A percentile compares a stretch with the other conserved stretches of the same genome.
Evolutionary conservation across 2,797 vertebrate species (phyloP).

Genomic region (Nasua narica): DNA sequence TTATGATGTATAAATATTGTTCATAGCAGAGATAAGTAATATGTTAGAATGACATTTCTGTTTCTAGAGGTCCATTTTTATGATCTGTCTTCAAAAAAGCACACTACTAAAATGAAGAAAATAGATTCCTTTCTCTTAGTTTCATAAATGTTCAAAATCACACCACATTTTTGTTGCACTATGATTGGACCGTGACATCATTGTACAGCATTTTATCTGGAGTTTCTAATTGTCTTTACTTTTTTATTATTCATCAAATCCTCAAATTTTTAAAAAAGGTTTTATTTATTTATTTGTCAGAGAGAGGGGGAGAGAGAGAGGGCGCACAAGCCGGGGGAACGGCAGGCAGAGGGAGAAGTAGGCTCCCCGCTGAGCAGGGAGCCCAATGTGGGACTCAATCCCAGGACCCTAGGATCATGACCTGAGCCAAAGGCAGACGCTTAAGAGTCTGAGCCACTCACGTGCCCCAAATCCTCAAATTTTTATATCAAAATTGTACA

Average conservation of each 20-base stretch:
- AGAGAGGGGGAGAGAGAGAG: too few species aligned
- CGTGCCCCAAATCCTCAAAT: background rate
- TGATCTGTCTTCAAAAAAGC: background rate
- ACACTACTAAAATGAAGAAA: background rate
- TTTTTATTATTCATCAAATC: background rate
- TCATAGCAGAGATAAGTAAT: background rate
- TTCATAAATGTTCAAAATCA: slow-evolving; percentile 31
- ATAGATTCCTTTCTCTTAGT: background rate
- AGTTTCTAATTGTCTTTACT: slow-evolving; percentile 1
- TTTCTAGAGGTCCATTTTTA: background rate
- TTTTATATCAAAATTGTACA: slow-evolving; percentile 4
- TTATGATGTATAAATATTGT: background rate
- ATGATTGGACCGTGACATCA: background rate
- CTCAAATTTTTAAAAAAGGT: background rate
- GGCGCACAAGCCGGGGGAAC: too few species aligned
- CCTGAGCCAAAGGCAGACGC: background rate
- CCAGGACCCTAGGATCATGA: background rate
- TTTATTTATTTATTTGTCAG: too few species aligned
- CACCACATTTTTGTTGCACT: background rate
- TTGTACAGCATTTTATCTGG: background rate
- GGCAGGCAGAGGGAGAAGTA: too few species aligned
- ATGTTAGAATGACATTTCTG: background rate
- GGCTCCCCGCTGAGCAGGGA: too few species aligned
- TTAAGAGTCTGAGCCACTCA: background rate
- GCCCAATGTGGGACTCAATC: too few species aligned